Percentiles rank a stretch among this genome's conserved stretches.
These are phyloP conservation scores for Gambelia wislizenii DNA, from an alignment of 2,797 vertebrate species.

Conservation along the genomic window DNA sequence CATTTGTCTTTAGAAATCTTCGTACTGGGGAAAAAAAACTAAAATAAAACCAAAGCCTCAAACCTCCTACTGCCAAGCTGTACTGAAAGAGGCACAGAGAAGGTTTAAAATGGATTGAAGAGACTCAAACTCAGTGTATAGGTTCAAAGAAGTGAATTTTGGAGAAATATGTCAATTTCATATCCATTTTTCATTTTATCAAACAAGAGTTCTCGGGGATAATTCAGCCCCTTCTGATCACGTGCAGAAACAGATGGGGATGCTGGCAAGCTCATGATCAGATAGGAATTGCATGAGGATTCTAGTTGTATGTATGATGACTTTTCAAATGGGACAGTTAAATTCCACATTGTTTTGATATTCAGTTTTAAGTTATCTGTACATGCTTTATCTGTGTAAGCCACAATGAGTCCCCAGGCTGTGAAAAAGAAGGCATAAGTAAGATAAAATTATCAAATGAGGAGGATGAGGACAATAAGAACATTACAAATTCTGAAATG, in stretches of 20 bases:
- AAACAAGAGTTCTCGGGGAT: not conserved
- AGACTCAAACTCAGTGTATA: not conserved
- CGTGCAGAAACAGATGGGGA: not conserved
- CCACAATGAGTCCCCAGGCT: too few relatives aligned
- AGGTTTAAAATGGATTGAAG: conserved; percentile 18
- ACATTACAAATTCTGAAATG: too few relatives aligned
- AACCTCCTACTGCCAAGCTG: conserved; percentile 35
- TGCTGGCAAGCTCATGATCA: not conserved
- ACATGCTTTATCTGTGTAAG: too few relatives aligned
- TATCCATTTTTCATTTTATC: not conserved
- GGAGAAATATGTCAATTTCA: not conserved
- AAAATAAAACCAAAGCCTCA: not conserved
- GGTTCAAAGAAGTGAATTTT: not conserved
- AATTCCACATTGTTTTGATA: too few relatives aligned
- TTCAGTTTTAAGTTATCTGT: not conserved
- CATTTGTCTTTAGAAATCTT: conserved; percentile 69
- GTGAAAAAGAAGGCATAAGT: too few relatives aligned
- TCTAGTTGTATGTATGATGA: not conserved
- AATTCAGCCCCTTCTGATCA: not conserved
- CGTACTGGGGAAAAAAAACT: not conserved
- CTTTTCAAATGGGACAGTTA: not conserved
- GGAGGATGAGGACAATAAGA: too few relatives aligned
- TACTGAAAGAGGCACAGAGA: conserved; percentile 25
- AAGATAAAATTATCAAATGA: too few relatives aligned
- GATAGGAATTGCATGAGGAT: not conserved